Evolutionary conservation across 2,888 invertebrate species (phyloP).

Genomic region (Andricus quercusramuli): DNA sequence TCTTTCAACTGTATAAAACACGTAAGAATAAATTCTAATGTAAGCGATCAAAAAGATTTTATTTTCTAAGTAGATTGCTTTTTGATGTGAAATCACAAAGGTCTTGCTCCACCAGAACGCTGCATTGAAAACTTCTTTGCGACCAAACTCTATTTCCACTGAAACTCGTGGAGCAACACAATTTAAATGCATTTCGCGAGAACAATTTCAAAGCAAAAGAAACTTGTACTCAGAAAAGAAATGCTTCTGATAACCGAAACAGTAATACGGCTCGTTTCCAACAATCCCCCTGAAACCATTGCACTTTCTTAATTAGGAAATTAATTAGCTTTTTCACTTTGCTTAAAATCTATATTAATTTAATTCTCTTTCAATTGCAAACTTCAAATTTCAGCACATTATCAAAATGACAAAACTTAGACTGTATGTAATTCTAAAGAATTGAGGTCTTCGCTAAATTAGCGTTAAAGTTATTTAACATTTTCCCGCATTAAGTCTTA

Average conservation of each 20-base stretch:
- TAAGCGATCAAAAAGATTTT: background rate
- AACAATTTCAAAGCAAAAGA: conserved; percentile 33
- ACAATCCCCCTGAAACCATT: background rate
- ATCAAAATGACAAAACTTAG: background rate
- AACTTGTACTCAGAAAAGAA: conserved; percentile 14
- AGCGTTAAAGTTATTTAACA: background rate
- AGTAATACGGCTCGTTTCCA: background rate
- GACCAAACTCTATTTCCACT: conserved; percentile 37
- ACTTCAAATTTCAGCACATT: background rate
- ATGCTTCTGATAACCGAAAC: conserved; percentile 14
- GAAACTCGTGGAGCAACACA: conserved; percentile 18
- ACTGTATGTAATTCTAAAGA: background rate
- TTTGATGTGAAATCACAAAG: conserved; percentile 20
- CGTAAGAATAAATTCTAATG: background rate
- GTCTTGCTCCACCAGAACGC: conserved; percentile 29
- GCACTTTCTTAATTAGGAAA: background rate
- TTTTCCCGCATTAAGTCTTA: background rate
- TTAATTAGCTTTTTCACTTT: conserved; percentile 17
- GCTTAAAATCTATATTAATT: background rate
- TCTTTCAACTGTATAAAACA: background rate
- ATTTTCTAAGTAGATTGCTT: background rate
- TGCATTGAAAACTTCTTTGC: conserved; percentile 38
- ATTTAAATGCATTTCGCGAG: conserved; percentile 41
- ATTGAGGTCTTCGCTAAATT: background rate
- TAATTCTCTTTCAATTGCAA: background rate